phyloP scores from a whole-genome alignment of 2,797 vertebrate species.

The Esox masquinongy region DNA sequence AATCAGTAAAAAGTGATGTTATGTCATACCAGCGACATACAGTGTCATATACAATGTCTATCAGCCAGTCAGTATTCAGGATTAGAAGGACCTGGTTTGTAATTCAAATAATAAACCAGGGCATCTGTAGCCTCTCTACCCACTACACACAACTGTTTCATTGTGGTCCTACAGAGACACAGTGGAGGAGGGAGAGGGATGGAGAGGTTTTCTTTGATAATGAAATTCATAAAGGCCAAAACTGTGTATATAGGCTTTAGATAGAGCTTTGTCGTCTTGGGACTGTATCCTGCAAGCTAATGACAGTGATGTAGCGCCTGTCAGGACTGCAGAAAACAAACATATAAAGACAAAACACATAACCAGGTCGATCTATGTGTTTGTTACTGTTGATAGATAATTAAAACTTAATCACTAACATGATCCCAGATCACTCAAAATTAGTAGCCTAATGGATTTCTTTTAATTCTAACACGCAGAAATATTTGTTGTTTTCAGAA shows the following conservation, averaged over 20 bases:
- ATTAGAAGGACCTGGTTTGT: no score
- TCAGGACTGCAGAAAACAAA: background rate
- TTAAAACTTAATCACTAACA: no score
- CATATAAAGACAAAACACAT: background rate
- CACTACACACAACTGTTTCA: background rate
- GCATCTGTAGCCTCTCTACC: background rate
- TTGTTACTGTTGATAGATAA: no score
- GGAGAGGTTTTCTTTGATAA: background rate
- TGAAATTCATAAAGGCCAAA: background rate
- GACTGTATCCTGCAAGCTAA: background rate
- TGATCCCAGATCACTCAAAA: no score
- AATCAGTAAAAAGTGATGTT: no score
- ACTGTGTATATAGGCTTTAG: background rate
- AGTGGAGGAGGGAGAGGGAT: background rate
- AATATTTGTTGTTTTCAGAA: no score
- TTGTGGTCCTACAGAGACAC: background rate
- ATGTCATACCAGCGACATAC: no score
- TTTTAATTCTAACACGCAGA: no score
- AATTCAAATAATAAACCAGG: slow-evolving; percentile 21
- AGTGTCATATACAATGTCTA: no score
- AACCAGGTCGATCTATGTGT: background rate
- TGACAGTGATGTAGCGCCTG: no score
- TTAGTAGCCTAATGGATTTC: no score
- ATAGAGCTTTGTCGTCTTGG: background rate
- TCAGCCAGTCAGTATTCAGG: no score